Percentiles rank a stretch among this genome's conserved stretches.
Conservation (phyloP, 2,797 vertebrate genomes). For the Aulostomus chinensis region DNA sequence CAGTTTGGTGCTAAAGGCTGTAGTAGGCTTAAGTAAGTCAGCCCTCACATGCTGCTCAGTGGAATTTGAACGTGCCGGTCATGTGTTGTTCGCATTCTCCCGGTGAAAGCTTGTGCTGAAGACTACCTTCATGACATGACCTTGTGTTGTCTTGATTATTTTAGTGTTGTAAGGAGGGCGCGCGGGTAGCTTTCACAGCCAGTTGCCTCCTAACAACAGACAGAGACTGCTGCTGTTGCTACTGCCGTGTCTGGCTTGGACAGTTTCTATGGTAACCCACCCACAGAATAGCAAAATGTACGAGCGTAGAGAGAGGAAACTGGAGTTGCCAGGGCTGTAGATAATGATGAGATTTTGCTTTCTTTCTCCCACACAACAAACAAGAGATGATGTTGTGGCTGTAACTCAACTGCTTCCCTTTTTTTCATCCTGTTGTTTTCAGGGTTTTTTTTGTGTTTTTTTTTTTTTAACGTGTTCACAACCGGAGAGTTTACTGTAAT, state of each 20-base stretch:
- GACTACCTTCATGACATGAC: slow-evolving; percentile 31
- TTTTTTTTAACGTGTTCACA: slow-evolving; percentile 7
- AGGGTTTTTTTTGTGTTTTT: too few species aligned
- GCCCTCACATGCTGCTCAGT: slow-evolving; percentile 63
- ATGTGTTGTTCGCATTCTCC: slow-evolving; percentile 43
- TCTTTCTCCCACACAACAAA: slow-evolving; percentile 65
- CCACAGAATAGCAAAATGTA: slow-evolving; percentile 77
- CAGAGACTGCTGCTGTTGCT: slow-evolving; percentile 65
- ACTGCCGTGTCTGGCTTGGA: slow-evolving; percentile 80
- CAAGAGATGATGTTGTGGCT: slow-evolving; percentile 44
- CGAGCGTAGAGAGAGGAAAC: slow-evolving; percentile 72
- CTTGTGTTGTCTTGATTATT: slow-evolving; percentile 22
- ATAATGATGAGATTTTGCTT: slow-evolving; percentile 73
- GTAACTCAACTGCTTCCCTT: slow-evolving; percentile 15
- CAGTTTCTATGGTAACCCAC: slow-evolving; percentile 85
- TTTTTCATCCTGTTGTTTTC: slow-evolving; percentile 35
- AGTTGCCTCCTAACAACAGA: slow-evolving; percentile 66
- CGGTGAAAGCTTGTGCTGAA: slow-evolving; percentile 19
- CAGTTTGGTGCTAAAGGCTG: slow-evolving; percentile 21
- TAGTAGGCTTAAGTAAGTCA: slow-evolving; percentile 58
- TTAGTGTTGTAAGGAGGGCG: slow-evolving; percentile 15
- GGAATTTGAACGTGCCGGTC: slow-evolving; percentile 68
- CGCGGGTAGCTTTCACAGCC: slow-evolving; percentile 48
- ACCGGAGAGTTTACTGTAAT: slow-evolving; percentile 1
- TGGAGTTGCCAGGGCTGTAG: slow-evolving; percentile 77